phyloP scores from a whole-genome alignment of 2,888 invertebrate genomes.

The Synanthedon andrenaeformis region DNA sequence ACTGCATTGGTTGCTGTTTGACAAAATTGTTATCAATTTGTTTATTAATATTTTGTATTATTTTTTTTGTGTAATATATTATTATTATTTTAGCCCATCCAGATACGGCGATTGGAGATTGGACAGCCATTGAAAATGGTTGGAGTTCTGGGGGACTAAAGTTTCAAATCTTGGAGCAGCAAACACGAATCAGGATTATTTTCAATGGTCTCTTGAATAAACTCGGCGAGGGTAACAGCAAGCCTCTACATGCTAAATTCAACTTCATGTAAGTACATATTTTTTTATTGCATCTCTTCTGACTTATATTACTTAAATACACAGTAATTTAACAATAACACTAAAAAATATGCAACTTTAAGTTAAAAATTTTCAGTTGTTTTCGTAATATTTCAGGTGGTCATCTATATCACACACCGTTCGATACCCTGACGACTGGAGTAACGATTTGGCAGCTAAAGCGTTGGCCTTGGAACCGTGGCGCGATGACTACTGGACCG shows the following conservation, averaged over 20 bases:
- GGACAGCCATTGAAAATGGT: conserved; percentile 29
- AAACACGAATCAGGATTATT: conserved; percentile 71
- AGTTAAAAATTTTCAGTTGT: too few relatives aligned
- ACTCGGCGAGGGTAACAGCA: conserved; percentile 29
- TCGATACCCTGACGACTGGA: conserved; percentile 69
- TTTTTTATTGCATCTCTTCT: not conserved
- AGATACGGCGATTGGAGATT: conserved; percentile 49
- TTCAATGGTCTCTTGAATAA: conserved; percentile 78
- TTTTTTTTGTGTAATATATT: too few relatives aligned
- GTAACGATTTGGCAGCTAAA: conserved; percentile 60
- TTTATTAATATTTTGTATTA: too few relatives aligned
- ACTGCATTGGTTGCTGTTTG: too few relatives aligned
- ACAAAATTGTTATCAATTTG: too few relatives aligned
- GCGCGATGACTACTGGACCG: conserved; percentile 68
- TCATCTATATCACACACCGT: conserved; percentile 52
- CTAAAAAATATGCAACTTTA: not conserved
- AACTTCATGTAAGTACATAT: conserved; percentile 73
- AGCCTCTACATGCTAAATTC: conserved; percentile 40
- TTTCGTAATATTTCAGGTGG: conserved; percentile 54
- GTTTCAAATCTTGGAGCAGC: conserved; percentile 73
- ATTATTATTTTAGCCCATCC: conserved; percentile 55
- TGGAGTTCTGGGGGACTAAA: conserved; percentile 73
- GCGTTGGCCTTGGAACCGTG: conserved; percentile 70
- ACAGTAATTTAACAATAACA: too few relatives aligned
- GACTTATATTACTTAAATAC: not conserved